These are phyloP conservation scores for Butorides virescens DNA, from an alignment of 2,113 vertebrate genomes.

Conservation along the genomic window DNA sequence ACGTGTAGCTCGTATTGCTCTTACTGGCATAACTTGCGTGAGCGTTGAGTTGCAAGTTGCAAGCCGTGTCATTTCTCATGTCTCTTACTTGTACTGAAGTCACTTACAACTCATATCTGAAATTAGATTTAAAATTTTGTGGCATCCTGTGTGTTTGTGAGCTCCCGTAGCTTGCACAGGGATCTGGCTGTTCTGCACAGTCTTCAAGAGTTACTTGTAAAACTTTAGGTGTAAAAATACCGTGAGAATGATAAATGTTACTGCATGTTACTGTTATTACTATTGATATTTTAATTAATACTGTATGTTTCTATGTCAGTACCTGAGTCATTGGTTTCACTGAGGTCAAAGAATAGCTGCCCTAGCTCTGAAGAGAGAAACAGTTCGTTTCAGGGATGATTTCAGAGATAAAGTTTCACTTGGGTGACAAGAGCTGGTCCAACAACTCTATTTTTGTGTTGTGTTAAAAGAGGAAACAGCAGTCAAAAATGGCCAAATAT, in stretches of 20 bases:
- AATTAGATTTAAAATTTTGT: neutral
- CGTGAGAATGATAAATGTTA: neutral
- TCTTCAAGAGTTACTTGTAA: neutral
- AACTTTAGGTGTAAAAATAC: neutral
- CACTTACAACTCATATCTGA: neutral
- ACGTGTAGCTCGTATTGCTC: neutral
- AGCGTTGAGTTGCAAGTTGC: neutral
- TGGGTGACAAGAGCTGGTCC: neutral
- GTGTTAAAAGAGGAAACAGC: neutral
- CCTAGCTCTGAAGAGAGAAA: slow-evolving; percentile 16
- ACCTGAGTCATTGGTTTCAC: neutral
- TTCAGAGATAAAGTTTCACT: slow-evolving; percentile 17
- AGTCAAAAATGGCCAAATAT: neutral
- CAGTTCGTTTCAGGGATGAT: neutral
- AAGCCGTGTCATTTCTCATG: neutral
- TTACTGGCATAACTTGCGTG: neutral
- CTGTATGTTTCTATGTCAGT: neutral
- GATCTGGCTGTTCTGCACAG: neutral
- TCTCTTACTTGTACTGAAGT: neutral
- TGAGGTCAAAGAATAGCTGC: neutral
- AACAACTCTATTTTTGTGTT: neutral
- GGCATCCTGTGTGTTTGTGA: neutral
- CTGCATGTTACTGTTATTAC: neutral
- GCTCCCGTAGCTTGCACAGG: neutral
- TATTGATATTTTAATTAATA: neutral